A percentile compares a stretch with the other conserved stretches of the same genome.
These are phyloP conservation scores for Allolobophora icterica DNA, from an alignment of 2,888 invertebrate species.

Conservation along the genomic window DNA sequence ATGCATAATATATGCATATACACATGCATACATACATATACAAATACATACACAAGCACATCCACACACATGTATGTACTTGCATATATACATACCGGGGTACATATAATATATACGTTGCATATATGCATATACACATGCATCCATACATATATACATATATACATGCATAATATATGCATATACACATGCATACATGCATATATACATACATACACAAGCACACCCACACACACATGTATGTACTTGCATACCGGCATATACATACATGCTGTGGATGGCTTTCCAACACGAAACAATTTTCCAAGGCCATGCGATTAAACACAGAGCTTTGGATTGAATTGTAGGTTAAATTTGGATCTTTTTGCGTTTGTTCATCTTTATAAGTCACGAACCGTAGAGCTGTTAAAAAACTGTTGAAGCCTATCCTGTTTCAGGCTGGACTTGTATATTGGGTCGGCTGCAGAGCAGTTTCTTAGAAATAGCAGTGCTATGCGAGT, in stretches of 20 bases:
- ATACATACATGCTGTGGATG: background rate
- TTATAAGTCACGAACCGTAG: background rate
- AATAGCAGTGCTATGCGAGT: background rate
- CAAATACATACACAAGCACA: background rate
- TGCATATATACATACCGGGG: no score
- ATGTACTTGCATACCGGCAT: background rate
- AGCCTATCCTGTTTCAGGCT: background rate
- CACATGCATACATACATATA: background rate
- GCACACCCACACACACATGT: background rate
- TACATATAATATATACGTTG: no score
- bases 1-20: no score
- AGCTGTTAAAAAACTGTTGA: background rate
- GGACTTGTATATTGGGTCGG: background rate
- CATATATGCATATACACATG: background rate
- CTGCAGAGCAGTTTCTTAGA: background rate
- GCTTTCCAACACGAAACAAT: no score
- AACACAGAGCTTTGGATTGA: background rate
- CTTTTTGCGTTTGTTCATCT: background rate
- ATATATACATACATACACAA: no score
- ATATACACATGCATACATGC: no score
- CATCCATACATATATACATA: background rate
- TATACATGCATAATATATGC: background rate
- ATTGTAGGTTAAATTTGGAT: background rate
- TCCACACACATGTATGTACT: no score
- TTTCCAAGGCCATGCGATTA: background rate